phyloP scores from a whole-genome alignment of 2,888 invertebrate genomes.

The Drosophila maculinotata region DNA sequence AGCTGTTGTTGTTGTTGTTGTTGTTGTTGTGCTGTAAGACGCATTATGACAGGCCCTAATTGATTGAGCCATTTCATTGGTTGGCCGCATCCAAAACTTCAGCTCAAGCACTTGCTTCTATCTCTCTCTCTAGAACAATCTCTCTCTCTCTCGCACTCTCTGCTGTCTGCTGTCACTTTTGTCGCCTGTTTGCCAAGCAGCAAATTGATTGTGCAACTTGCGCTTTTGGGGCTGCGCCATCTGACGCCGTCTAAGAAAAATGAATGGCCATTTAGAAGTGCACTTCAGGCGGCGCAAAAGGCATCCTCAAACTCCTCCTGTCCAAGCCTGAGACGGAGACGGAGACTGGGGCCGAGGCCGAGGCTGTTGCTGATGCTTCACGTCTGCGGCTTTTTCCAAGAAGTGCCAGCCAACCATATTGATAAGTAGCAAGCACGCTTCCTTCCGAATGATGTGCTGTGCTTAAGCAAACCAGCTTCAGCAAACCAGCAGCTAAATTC shows the following conservation, averaged over 20 bases:
- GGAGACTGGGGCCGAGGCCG: background rate
- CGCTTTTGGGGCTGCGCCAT: constrained; percentile 65
- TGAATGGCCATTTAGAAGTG: constrained; percentile 66
- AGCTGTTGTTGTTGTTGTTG: constrained; percentile 19
- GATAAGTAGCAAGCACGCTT: constrained; percentile 25
- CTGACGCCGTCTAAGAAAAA: constrained; percentile 70
- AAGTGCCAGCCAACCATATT: constrained; percentile 39
- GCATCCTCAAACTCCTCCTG: background rate
- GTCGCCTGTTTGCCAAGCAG: constrained; percentile 66
- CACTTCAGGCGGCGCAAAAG: constrained; percentile 9
- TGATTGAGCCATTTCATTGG: constrained; percentile 76
- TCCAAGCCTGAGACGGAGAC: background rate
- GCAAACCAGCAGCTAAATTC: too few relatives aligned
- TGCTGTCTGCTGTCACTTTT: constrained; percentile 54
- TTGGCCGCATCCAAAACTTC: constrained; percentile 58
- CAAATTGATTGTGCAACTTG: constrained; percentile 66
- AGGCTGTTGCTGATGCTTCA: background rate
- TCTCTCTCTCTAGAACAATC: too few relatives aligned
- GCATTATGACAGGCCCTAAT: constrained; percentile 72
- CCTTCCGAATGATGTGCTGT: constrained; percentile 11
- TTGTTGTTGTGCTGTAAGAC: constrained; percentile 13
- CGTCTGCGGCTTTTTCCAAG: constrained; percentile 30
- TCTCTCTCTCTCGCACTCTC: background rate
- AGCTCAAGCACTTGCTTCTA: constrained; percentile 32
- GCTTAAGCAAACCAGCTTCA: constrained; percentile 10